Percentiles rank a stretch among this genome's conserved stretches.
phyloP scores from a whole-genome alignment of 2,113 vertebrate genomes.

The Agapornis roseicollis region DNA sequence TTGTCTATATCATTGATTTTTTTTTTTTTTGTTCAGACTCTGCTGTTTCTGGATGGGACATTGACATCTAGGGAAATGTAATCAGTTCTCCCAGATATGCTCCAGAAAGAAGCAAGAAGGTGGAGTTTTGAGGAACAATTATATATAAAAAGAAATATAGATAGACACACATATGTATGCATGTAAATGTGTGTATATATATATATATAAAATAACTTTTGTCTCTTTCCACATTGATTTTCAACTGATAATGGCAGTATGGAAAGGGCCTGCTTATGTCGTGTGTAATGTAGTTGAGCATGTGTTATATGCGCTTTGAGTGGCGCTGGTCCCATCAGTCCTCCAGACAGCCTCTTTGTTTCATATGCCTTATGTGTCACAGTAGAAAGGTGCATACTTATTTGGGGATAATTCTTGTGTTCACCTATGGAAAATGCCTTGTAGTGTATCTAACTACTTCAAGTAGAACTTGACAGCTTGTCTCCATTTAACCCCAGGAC shows the following conservation, averaged over 20 bases:
- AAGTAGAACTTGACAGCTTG: neutral
- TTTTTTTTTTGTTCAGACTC: neutral
- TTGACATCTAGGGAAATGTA: neutral
- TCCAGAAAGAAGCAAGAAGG: neutral
- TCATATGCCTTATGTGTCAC: neutral
- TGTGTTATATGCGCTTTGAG: neutral
- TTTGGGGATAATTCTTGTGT: neutral
- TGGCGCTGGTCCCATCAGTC: neutral
- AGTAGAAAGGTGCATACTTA: neutral
- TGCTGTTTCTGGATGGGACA: neutral
- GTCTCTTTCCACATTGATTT: neutral
- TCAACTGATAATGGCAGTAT: accelerated
- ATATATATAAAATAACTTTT: neutral
- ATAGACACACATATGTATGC: neutral
- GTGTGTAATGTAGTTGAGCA: accelerated
- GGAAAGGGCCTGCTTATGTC: neutral
- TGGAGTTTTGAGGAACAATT: neutral
- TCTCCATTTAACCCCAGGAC: neutral
- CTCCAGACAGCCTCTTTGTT: neutral
- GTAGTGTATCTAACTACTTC: neutral
- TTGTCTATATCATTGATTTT: neutral
- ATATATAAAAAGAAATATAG: neutral
- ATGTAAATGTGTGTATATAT: neutral
- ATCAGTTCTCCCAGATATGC: too few relatives aligned
- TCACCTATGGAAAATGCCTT: neutral